Base-by-base conservation (phyloP, 2,888 invertebrate genomes). In the Tholera decimalis region DNA sequence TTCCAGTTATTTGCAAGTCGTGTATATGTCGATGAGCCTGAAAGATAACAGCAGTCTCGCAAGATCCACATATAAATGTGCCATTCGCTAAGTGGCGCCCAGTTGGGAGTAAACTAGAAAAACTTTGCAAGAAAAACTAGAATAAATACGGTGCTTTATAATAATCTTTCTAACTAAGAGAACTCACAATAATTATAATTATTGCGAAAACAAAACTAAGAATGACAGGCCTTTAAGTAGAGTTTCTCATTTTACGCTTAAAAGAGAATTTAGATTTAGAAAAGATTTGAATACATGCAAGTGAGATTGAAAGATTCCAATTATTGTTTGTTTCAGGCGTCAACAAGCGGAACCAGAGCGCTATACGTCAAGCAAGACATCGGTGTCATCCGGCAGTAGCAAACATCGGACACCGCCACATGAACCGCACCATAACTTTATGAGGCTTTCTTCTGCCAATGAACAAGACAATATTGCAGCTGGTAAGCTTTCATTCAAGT, bases 301-400 rank as follows among this genome's bases (percentile, higher is more conserved):
- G n/a, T n/a, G n/a, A n/a, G n/a, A n/a, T n/a, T n/a, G n/a, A n/a
- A n/a, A n/a, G n/a, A n/a, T n/a, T n/a, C n/a, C n/a, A n/a, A n/a
- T n/a, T n/a, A n/a, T n/a, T n/a, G n/a, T 18, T 49, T 39, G 20
- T 56, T 66, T 0, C 75, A 95, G 96, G 78, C 88, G 95, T 24
- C 96, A 95, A 74, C 95, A 95, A 78, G 95, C 95, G 0, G 96
- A 96, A 69, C 95, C 95, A 1, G 96, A 96, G 81, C 91, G 95
- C 30, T 93, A 89, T 71, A 88, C 92, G 8, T 91, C 92, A 0
- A 92, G 93, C 80, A 95, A 96, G 82, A 88, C 92, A 2, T 93
- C 94, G 0, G 85, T 92, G 35, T 93, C 94, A 24, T 91, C 92
- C 0, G 91, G 92, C 68, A 90, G 93, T 82, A 87, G 91, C 83